Conservation (phyloP, 1,140 invertebrate species). For the Druon quercuslanigerum region DNA sequence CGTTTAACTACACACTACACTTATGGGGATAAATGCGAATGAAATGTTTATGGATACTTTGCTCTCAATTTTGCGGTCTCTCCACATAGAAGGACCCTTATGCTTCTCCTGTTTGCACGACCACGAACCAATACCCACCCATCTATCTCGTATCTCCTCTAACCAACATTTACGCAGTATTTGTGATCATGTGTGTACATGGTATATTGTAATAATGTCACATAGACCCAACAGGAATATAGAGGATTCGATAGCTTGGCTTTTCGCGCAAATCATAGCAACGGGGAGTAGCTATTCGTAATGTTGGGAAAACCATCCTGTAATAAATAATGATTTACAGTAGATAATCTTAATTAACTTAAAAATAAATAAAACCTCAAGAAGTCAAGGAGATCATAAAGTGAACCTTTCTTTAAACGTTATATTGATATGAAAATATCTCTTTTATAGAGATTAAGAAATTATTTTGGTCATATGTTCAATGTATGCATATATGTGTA, state of each 20-base stretch:
- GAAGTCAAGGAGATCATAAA: no score
- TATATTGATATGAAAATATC: no score
- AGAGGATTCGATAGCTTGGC: neutral
- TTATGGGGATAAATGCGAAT: neutral
- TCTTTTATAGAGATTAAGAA: no score
- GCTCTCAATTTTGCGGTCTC: slow-evolving; percentile 12
- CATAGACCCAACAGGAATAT: neutral
- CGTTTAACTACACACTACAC: neutral
- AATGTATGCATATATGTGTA: no score
- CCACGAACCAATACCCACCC: neutral
- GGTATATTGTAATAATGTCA: neutral
- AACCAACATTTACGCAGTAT: neutral
- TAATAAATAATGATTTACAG: no score
- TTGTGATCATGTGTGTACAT: neutral
- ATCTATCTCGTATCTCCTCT: neutral
- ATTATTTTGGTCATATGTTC: no score
- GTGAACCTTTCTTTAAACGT: no score
- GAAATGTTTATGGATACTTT: slow-evolving; percentile 13
- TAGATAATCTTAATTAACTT: no score
- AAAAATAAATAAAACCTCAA: no score
- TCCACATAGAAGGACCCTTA: neutral
- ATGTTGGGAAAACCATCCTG: neutral
- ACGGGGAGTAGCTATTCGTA: neutral
- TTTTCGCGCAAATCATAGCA: neutral
- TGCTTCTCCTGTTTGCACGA: slow-evolving; percentile 14